phyloP scores from a whole-genome alignment of 1,140 invertebrate species.

The Schlechtendalia chinensis region DNA sequence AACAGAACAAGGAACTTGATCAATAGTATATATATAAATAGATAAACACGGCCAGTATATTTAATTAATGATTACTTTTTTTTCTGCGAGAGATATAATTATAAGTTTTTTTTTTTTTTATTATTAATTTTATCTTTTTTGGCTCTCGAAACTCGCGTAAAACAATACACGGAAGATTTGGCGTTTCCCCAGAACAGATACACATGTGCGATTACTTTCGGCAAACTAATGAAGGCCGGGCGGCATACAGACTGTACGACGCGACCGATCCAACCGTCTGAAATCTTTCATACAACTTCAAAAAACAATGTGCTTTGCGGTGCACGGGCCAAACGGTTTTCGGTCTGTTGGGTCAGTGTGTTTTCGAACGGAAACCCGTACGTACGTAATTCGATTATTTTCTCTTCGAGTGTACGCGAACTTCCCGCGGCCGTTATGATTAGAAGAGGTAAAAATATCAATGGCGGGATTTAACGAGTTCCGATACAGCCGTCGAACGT shows the following conservation, averaged over 20 bases:
- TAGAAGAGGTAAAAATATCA: too few species aligned
- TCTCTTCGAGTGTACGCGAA: too few species aligned
- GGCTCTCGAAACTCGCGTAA: not conserved
- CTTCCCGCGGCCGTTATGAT: too few species aligned
- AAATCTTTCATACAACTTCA: not conserved
- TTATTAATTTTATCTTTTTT: not conserved
- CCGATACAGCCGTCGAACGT: too few species aligned
- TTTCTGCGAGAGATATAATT: too few species aligned
- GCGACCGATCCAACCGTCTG: conserved; percentile 4
- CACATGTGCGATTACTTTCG: not conserved
- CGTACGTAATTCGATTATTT: too few species aligned
- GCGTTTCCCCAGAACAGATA: not conserved
- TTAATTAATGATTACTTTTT: too few species aligned
- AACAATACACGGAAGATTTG: not conserved
- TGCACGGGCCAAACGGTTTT: not conserved
- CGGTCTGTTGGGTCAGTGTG: not conserved
- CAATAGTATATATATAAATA: too few species aligned
- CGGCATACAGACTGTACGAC: not conserved
- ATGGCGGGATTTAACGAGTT: too few species aligned
- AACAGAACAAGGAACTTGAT: too few species aligned
- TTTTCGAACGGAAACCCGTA: not conserved
- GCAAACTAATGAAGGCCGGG: not conserved
- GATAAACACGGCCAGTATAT: too few species aligned
- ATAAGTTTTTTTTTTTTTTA: too few species aligned
- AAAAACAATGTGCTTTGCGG: conserved; percentile 1